Conservation (phyloP, 2,888 invertebrate genomes). For the Lithophane socia region DNA sequence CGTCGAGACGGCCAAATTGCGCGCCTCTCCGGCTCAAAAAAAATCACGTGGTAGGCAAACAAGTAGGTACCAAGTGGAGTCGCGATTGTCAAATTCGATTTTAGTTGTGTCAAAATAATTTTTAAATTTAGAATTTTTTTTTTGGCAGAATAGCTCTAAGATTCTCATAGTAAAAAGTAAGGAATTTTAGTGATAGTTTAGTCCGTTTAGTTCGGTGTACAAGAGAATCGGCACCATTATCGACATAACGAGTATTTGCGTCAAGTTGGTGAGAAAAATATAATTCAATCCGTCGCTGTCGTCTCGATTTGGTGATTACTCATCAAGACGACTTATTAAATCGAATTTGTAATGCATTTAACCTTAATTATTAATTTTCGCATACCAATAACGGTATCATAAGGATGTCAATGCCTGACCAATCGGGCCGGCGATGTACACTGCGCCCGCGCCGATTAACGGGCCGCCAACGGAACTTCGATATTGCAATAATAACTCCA, state of each 20-base stretch:
- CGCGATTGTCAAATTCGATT: too few relatives aligned
- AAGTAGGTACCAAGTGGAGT: too few relatives aligned
- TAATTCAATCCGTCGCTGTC: slow-evolving; percentile 2
- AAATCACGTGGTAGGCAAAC: too few relatives aligned
- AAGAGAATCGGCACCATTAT: too few relatives aligned
- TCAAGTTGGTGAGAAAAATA: slow-evolving; percentile 3
- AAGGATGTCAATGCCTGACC: slow-evolving; percentile 51
- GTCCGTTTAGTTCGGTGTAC: too few relatives aligned
- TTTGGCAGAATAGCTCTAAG: too few relatives aligned
- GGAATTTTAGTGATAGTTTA: too few relatives aligned
- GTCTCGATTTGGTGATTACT: slow-evolving; percentile 25
- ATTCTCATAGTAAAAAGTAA: too few relatives aligned
- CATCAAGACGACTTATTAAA: slow-evolving; percentile 42
- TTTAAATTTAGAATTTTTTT: too few relatives aligned
- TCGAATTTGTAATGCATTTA: slow-evolving; percentile 45
- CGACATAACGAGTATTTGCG: background rate
- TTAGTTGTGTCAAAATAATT: too few relatives aligned
- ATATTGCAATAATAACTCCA: slow-evolving; percentile 66
- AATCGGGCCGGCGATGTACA: slow-evolving; percentile 33
- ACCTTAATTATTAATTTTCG: slow-evolving; percentile 57
- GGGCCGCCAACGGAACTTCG: slow-evolving; percentile 68
- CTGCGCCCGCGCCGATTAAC: slow-evolving; percentile 57
- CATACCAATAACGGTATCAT: slow-evolving; percentile 58
- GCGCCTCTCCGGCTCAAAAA: too few relatives aligned
- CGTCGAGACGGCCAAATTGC: too few relatives aligned